Evolutionary conservation across 1,140 invertebrate genomes (phyloP).

Genomic region (Euura saliciscinereae): DNA sequence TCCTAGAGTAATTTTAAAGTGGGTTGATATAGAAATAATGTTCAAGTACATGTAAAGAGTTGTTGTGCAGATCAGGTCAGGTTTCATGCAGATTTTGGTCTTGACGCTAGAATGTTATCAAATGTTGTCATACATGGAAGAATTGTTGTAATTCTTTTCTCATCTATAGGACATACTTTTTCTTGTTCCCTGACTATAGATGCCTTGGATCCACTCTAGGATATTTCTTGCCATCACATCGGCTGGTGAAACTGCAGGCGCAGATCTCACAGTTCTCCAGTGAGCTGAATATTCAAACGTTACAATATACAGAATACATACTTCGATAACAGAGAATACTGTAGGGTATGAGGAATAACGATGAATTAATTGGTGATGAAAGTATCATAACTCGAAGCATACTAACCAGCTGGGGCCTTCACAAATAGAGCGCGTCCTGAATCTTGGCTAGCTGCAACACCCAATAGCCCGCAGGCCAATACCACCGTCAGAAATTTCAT

Average conservation of each 20-base stretch:
- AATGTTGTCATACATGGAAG: too few relatives aligned
- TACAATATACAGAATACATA: background rate
- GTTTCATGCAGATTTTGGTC: conserved; percentile 9
- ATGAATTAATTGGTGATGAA: background rate
- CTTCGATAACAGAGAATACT: background rate
- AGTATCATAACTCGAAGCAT: conserved; percentile 10
- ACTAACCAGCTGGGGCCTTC: conserved; percentile 37
- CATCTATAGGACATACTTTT: conserved; percentile 62
- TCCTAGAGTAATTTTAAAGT: background rate
- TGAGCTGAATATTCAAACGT: conserved; percentile 29
- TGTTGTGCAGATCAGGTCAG: conserved; percentile 1
- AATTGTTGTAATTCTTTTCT: background rate
- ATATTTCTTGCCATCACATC: conserved; percentile 76
- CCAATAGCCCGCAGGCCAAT: conserved; percentile 40
- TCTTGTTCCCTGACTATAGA: conserved; percentile 69
- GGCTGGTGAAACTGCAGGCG: conserved; percentile 45
- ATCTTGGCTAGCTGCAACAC: conserved; percentile 36
- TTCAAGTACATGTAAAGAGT: too few relatives aligned
- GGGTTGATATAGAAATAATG: too few relatives aligned
- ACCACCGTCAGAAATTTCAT: conserved; percentile 23
- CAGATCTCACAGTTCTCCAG: conserved; percentile 39
- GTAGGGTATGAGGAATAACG: background rate
- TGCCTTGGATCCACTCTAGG: conserved; percentile 73
- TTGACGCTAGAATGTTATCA: conserved; percentile 14
- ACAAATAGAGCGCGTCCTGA: conserved; percentile 35